Evolutionary conservation across 2,113 vertebrate species (phyloP), one percentile per base, ranked within the genome.

Genomic region (Rhea americana): DNA sequence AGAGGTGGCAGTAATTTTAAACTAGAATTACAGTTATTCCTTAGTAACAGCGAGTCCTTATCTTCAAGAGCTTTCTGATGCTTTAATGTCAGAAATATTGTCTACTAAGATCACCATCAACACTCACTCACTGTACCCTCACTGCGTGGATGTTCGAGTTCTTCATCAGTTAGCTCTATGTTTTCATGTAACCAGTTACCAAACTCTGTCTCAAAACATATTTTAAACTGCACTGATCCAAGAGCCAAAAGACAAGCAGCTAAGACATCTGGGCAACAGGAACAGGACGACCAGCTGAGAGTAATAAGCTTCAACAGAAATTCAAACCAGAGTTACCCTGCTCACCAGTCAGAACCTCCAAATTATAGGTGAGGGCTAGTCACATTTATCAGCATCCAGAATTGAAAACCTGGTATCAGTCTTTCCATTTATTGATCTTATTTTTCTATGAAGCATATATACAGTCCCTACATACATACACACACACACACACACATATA

Each of bases 381-480:
- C 30, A 35, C 7, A 63, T 67, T 71, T 80, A 82, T 5, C 24
- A 50, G 28, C 43, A n/a, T 63, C 25, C 35, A 37, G 4, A 82
- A 53, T 30, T 50, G 30, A 66, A 87, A 85, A 82, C 6, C 16
- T 85, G 39, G 1, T 13, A 59, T 20, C 50, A 61, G 4, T 6
- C 11, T 1, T 28, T 79, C 66, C 2, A 43, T 50, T 74, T 71
- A 56, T 37, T 39, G 51, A 74, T 48, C 28, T 35, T 59, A 30
- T 4, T 82, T 30, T 89, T 72, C 48, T 66, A 22, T 32, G 32
- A 82, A 41, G 28, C 6, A 20, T 2, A 30, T 3, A 32, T 1
- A 24, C 0, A 45, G 0, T 56, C 43, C 30, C 24, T 74, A 56
- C 5, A 48, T 3, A 9, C 10, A 30, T 21, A 32, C 13, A 53